Percentiles rank a stretch among this genome's conserved stretches.
Conservation (phyloP, 2,888 invertebrate species). For the Andrena bicolor region DNA sequence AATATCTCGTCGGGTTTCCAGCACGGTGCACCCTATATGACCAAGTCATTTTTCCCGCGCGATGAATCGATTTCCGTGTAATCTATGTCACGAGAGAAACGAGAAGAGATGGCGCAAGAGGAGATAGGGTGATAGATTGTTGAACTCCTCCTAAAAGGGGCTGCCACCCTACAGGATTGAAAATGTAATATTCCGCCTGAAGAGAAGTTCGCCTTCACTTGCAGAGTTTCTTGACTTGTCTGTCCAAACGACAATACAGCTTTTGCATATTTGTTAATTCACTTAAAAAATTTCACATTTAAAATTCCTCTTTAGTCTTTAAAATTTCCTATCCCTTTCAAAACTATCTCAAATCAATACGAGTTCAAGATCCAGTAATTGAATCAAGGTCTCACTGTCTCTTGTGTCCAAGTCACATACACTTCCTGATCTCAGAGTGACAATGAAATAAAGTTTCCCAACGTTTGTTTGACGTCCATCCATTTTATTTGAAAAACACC, state of each 20-base stretch:
- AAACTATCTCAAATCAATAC: too few relatives aligned
- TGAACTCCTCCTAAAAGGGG: background rate
- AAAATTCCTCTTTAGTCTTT: too few relatives aligned
- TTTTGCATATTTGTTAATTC: too few relatives aligned
- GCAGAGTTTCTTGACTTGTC: background rate
- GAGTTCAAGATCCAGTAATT: too few relatives aligned
- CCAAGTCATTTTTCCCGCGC: constrained; percentile 14
- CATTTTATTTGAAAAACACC: background rate
- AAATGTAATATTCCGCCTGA: background rate
- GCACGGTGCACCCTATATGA: constrained; percentile 1
- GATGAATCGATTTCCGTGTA: constrained; percentile 18
- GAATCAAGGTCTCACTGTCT: too few relatives aligned
- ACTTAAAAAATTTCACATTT: too few relatives aligned
- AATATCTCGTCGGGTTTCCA: background rate
- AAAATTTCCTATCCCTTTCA: too few relatives aligned
- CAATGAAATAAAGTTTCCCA: too few relatives aligned
- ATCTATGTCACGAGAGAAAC: constrained; percentile 10
- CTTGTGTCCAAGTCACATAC: too few relatives aligned
- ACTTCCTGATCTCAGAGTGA: too few relatives aligned
- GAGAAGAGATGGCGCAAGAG: background rate
- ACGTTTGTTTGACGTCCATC: background rate
- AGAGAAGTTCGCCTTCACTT: background rate
- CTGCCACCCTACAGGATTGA: background rate
- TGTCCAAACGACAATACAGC: background rate
- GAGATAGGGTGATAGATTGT: constrained; percentile 14